Percentiles rank a stretch among this genome's conserved stretches.
These are phyloP conservation scores for Poecilia picta DNA, from an alignment of 2,797 vertebrate genomes.

Conservation along the genomic window DNA sequence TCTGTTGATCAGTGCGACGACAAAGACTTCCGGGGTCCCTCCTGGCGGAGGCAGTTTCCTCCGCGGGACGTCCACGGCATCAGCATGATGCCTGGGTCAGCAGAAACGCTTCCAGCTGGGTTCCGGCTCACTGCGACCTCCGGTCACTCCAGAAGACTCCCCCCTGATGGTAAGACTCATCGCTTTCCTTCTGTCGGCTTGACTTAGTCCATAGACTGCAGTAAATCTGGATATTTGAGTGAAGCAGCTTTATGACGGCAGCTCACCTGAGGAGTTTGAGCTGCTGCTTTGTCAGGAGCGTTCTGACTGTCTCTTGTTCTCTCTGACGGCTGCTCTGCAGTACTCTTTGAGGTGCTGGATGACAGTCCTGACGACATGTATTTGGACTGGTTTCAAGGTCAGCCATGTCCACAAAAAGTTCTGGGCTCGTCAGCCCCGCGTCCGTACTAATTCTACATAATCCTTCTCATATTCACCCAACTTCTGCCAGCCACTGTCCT, in stretches of 20 bases:
- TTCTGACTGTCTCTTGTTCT: slow-evolving; percentile 74
- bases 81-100: slow-evolving; percentile 99
- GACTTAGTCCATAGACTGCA: not conserved
- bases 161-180: slow-evolving; percentile 85
- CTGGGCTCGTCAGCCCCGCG: slow-evolving; percentile 57
- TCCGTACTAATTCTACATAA: slow-evolving; percentile 46
- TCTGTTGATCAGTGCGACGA: slow-evolving; percentile 79
- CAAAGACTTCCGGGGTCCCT: slow-evolving; percentile 92
- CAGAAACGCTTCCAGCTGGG: slow-evolving; percentile 95
- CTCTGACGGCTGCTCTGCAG: slow-evolving; percentile 75
- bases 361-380: slow-evolving; percentile 84
- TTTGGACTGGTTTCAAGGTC: slow-evolving; percentile 87
- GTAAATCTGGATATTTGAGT: not conserved
- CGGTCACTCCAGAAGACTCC: slow-evolving; percentile 91
- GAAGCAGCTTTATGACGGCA: not conserved
- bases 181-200: not conserved
- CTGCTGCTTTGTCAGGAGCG: slow-evolving; percentile 22
- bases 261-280: slow-evolving; percentile 18
- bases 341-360: slow-evolving; percentile 82
- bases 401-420: slow-evolving; percentile 71
- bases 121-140: slow-evolving; percentile 95
- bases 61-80: slow-evolving; percentile 95
- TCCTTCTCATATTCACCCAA: slow-evolving; percentile 41
- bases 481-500: slow-evolving; percentile 56
- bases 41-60: slow-evolving; percentile 97